Evolutionary conservation across 2,797 vertebrate genomes (phyloP), one percentile per base, ranked within the genome.

Genomic region (Lacerta agilis): DNA sequence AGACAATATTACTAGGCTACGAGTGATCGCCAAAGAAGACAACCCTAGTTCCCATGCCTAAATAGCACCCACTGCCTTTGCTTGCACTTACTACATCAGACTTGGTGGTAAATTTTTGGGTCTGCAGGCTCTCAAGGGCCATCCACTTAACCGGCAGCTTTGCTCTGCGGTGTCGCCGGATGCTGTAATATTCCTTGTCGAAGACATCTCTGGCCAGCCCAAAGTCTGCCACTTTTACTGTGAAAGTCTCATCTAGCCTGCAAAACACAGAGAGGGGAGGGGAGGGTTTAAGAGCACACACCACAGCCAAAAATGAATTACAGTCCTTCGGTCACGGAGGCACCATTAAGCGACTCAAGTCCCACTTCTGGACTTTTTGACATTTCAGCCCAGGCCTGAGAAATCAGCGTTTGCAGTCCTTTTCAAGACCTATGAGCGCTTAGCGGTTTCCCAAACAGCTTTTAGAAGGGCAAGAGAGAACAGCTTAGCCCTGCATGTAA

Each of bases 101-200:
- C 94, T 99, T 99, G 43, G 98, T 98, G 86, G 98, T 99, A 94
- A 99, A 99, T 92, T 98, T 99, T 95, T 99, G 99, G 2, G 98
- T 99, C 97, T 98, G 98, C 82, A 99, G 97, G 94, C 99, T 99
- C 95, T 99, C 99, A 15, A 99, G 97, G 0, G 99, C 98, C 98
- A 99, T 99, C 99, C 99, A 99, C 89, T 99, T 99, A 89, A 99
- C 98, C 0, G 99, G 99, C 20, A 99, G 96, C 95, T 98, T 98
- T 75, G 98, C 97, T 0, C 97, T 98, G 89, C 95, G 97, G 91
- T 98, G 98, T 88, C 96, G 97, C 77, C 93, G 97, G 82, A 99
- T 92, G 78, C 99, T 99, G 94, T 99, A 99, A 96, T 99, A 99
- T 75, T 99, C 99, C 92, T 99, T 99, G 94, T 98, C 98, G 8